A percentile compares a stretch with the other conserved stretches of the same genome.
These are phyloP conservation scores for Eupeodes luniger DNA, from an alignment of 2,888 invertebrate genomes.

Conservation along the genomic window DNA sequence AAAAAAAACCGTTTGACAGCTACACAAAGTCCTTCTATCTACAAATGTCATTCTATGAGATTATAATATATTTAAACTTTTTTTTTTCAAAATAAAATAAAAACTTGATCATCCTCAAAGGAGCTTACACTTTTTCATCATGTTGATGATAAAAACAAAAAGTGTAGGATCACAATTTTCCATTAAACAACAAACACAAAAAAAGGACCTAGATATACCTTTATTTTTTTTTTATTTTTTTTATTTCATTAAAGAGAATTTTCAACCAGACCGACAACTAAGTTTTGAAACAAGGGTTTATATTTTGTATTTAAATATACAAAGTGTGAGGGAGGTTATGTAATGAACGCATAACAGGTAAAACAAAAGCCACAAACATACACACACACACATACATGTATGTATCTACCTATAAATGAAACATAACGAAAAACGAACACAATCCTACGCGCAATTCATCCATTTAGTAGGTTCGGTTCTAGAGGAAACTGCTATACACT, in stretches of 20 bases:
- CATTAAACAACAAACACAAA: constrained; percentile 1
- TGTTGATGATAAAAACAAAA: constrained; percentile 34
- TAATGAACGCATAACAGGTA: constrained; percentile 64
- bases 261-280: constrained; percentile 58
- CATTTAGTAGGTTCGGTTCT: constrained; percentile 53
- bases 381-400: not conserved
- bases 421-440: constrained; percentile 6
- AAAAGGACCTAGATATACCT: constrained; percentile 20
- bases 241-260: constrained; percentile 47
- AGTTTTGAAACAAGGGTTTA: constrained; percentile 46
- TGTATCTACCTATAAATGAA: not conserved
- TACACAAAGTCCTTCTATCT: constrained; percentile 31
- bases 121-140: constrained; percentile 39
- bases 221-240: constrained; percentile 9
- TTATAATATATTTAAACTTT: constrained; percentile 53
- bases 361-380: constrained; percentile 63
- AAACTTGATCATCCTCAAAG: constrained; percentile 47
- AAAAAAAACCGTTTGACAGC: constrained; percentile 30
- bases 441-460: constrained; percentile 58
- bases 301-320: constrained; percentile 24
- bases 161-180: constrained; percentile 53
- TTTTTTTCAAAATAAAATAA: constrained; percentile 21
- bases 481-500: constrained; percentile 43
- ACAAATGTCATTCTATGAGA: constrained; percentile 48
- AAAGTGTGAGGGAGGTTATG: constrained; percentile 45